Base-by-base conservation (phyloP, 2,888 invertebrate genomes). In the Epiperipatus broadwayi region DNA sequence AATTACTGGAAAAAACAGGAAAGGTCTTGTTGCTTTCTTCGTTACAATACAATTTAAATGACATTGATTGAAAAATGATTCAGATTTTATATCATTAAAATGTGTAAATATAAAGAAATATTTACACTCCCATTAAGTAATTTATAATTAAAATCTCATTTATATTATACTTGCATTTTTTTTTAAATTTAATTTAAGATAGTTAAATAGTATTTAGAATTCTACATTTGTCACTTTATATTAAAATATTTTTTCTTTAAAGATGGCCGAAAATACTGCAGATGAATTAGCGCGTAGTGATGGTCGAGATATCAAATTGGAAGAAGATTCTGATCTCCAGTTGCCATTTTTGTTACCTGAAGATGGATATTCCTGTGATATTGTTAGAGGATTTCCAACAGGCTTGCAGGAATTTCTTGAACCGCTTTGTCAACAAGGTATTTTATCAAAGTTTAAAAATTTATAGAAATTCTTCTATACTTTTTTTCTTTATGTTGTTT, bases 361-460 rank as follows among this genome's bases (percentile, higher is more conserved):
- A 55, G 95, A 97, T 62, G 95, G 91, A 15, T 93, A 89, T 64
- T 89, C 89, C 54, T 89, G 87, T 55, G 93, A 95, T 61, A 84
- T 89, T 41, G 83, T 87, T 37, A 69, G 80, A 43, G 91, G 91
- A 32, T 79, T 95, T 41, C 93, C 93, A 21, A 55, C 60, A 39
- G 89, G 85, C 1, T 65, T 89, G 29, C 76, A 80, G 0, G 84
- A 85, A 59, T 85, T 85, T 55, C 63, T 85, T 25, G 74, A 75
- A 44, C 81, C 81, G 0, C 63, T 85, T 22, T 79, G 80, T 57
- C 72, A 73, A 35, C 30, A 34, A 27, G 46, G 50, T 41, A 22
- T 21, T 31, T 31, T 32, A 19, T 27, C 29, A 21, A 21, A 35
- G 12, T 38, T 40, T 25, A 10, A n/a, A 8, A 25, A 8, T 25